phyloP scores from a whole-genome alignment of 2,113 vertebrate species.

The Psittacus erithacus region DNA sequence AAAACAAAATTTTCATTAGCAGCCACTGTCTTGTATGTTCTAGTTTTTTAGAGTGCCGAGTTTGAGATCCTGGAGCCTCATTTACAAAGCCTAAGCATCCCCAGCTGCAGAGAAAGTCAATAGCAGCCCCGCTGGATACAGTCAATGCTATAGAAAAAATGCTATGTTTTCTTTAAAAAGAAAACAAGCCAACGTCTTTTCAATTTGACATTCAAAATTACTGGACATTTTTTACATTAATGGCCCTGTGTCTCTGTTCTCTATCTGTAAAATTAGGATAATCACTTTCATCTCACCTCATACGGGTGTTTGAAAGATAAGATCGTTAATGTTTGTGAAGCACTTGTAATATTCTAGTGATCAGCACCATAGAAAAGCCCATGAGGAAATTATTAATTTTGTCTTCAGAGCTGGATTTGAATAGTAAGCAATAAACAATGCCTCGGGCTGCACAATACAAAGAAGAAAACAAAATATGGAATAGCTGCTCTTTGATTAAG shows the following conservation, averaged over 20 bases:
- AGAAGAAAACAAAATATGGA: constrained; percentile 32
- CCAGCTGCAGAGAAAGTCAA: constrained; percentile 26
- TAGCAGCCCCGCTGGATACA: background rate
- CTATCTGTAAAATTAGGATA: constrained; percentile 26
- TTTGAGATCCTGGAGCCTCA: constrained; percentile 9
- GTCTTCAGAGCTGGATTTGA: constrained; percentile 48
- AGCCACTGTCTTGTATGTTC: background rate
- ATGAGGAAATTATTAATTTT: constrained; percentile 68
- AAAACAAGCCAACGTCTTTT: constrained; percentile 3
- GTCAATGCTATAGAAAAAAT: background rate
- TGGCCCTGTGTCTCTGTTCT: background rate
- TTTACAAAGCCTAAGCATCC: constrained; percentile 21
- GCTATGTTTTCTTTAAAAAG: constrained; percentile 17
- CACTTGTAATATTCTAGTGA: constrained; percentile 43
- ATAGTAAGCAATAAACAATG: constrained; percentile 61
- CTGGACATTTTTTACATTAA: constrained; percentile 11
- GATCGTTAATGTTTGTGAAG: constrained; percentile 44
- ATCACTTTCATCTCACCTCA: constrained; percentile 35
- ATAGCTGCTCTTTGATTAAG: constrained; percentile 36
- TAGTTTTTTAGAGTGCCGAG: background rate
- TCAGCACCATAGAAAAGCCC: constrained; percentile 52
- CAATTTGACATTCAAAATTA: constrained; percentile 38
- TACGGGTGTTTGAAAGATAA: constrained; percentile 41
- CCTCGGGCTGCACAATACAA: constrained; percentile 12
- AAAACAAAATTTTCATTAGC: constrained; percentile 7